phyloP scores from a whole-genome alignment of 2,797 vertebrate species.

The Neostethus bicornis region DNA sequence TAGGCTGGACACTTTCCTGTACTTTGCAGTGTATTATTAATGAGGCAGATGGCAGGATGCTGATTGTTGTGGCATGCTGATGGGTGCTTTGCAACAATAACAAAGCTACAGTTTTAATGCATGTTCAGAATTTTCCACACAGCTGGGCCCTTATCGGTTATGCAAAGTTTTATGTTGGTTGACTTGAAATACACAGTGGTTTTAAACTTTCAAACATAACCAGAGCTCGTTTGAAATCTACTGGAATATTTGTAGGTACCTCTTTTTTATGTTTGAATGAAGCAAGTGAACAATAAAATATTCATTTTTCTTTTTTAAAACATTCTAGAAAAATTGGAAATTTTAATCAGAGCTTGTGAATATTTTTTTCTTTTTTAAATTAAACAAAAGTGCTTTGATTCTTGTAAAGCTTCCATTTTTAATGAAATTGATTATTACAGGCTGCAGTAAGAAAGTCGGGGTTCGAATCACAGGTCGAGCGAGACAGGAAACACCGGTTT shows the following conservation, averaged over 20 bases:
- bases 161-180: background rate
- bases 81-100: background rate
- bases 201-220: background rate
- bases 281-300: too few species aligned
- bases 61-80: background rate
- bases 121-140: background rate
- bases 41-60: conserved; percentile 6
- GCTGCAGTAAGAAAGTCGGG: too few species aligned
- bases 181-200: background rate
- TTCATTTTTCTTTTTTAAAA: too few species aligned
- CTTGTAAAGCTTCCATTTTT: too few species aligned
- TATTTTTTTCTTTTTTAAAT: too few species aligned
- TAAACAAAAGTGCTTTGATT: too few species aligned
- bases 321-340: too few species aligned
- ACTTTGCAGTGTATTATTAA: background rate
- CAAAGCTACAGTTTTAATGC: background rate
- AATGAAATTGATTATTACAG: too few species aligned
- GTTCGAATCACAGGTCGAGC: too few species aligned
- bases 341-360: too few species aligned
- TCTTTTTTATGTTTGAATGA: background rate
- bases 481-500: too few species aligned
- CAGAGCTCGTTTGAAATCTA: background rate
- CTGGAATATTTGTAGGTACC: background rate
- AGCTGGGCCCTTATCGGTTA: background rate
- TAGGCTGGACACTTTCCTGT: background rate